Conservation (phyloP, 2,888 invertebrate species). For the Catocala fraxini region DNA sequence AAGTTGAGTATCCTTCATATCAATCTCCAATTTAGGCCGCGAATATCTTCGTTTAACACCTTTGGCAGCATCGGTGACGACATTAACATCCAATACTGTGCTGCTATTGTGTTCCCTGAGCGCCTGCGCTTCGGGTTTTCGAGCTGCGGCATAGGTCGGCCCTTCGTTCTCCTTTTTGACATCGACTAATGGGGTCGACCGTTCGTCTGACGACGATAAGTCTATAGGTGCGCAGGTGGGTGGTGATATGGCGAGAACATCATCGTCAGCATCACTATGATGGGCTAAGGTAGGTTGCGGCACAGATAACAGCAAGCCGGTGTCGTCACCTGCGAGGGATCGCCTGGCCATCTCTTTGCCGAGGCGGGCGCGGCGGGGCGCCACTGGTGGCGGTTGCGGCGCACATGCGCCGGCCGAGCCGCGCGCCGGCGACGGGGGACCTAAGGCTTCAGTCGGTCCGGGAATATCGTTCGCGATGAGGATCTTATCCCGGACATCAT, state of each 20-base stretch:
- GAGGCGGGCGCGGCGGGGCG: slow-evolving; percentile 79
- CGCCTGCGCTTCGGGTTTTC: slow-evolving; percentile 80
- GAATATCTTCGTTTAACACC: slow-evolving; percentile 80
- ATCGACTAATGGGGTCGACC: slow-evolving; percentile 78
- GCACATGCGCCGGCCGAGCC: slow-evolving; percentile 90
- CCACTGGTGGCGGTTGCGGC: slow-evolving; percentile 86
- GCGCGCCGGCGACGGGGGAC: slow-evolving; percentile 90
- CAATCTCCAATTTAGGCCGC: slow-evolving; percentile 81
- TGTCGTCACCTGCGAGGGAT: slow-evolving; percentile 86
- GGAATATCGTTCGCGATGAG: slow-evolving; percentile 74
- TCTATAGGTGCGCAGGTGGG: slow-evolving; percentile 81
- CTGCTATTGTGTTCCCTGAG: slow-evolving; percentile 76
- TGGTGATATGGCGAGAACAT: slow-evolving; percentile 83
- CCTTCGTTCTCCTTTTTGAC: slow-evolving; percentile 84
- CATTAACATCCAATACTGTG: slow-evolving; percentile 58
- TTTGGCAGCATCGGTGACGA: slow-evolving; percentile 68
- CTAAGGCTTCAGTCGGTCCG: slow-evolving; percentile 76
- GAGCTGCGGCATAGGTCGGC: slow-evolving; percentile 69
- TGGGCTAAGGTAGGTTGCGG: slow-evolving; percentile 67
- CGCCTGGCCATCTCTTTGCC: slow-evolving; percentile 91
- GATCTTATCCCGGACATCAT: slow-evolving; percentile 75
- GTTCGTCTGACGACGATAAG: slow-evolving; percentile 82
- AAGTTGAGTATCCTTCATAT: slow-evolving; percentile 81
- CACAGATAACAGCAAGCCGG: slow-evolving; percentile 78
- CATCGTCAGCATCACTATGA: slow-evolving; percentile 84